A percentile compares a stretch with the other conserved stretches of the same genome.
Conservation (phyloP, 23 tunicate species). For the Styela plicata region DNA sequence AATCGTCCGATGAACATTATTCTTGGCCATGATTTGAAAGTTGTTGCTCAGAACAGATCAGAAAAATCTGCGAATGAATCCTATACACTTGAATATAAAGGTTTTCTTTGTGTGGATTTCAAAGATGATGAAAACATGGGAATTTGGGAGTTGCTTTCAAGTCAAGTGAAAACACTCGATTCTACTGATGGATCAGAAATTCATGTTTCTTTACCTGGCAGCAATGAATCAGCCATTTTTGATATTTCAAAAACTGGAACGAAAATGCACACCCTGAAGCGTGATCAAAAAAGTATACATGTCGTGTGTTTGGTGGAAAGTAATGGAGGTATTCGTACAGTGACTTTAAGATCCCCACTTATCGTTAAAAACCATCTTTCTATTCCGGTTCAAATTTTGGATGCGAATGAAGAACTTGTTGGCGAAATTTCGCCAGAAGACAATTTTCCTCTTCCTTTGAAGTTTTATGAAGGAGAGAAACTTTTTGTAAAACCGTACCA, state of each 20-base stretch:
- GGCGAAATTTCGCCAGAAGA: neutral
- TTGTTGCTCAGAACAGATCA: slow-evolving; percentile 1
- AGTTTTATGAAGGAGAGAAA: slow-evolving; percentile 15
- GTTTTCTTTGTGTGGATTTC: slow-evolving; percentile 16
- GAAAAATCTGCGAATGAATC: neutral
- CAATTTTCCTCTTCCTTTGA: slow-evolving; percentile 10
- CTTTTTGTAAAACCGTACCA: slow-evolving; percentile 9
- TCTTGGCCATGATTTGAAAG: neutral
- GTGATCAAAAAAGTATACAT: neutral
- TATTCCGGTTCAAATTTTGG: slow-evolving; percentile 16
- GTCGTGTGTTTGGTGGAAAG: slow-evolving; percentile 39
- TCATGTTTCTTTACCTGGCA: slow-evolving; percentile 11
- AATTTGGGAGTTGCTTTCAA: slow-evolving; percentile 25
- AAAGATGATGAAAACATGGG: neutral
- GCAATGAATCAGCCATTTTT: slow-evolving; percentile 23
- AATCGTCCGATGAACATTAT: neutral
- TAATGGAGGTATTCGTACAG: slow-evolving; percentile 58
- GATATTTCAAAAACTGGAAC: slow-evolving; percentile 45
- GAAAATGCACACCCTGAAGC: slow-evolving; percentile 32
- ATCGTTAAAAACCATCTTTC: slow-evolving; percentile 48
- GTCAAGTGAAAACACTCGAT: slow-evolving; percentile 11
- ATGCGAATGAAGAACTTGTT: neutral
- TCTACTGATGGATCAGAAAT: neutral
- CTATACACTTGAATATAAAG: slow-evolving; percentile 18
- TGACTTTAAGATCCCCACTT: slow-evolving; percentile 49